Conservation (phyloP, 2,797 vertebrate species). For the Serranus cabrilla region DNA sequence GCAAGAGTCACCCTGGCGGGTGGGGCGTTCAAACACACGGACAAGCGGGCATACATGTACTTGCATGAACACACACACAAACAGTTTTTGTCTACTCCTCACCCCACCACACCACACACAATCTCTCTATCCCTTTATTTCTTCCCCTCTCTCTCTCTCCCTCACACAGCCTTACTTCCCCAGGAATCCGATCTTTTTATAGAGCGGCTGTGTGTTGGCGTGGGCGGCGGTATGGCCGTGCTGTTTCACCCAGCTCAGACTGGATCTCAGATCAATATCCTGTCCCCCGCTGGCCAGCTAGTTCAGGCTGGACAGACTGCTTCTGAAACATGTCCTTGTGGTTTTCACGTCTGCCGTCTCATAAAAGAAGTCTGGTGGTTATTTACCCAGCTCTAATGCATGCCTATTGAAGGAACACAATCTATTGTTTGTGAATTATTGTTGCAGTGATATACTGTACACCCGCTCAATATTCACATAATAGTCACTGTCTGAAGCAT, state of each 20-base stretch:
- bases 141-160: slow-evolving; percentile 8
- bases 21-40: slow-evolving; percentile 51
- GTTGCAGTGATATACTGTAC: slow-evolving; percentile 7
- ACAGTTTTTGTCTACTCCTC: slow-evolving; percentile 32
- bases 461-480: neutral
- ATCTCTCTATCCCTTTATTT: slow-evolving; percentile 9
- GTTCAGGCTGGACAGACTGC: slow-evolving; percentile 67
- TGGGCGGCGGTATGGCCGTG: slow-evolving; percentile 66
- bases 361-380: slow-evolving; percentile 14
- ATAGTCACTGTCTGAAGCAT: slow-evolving; percentile 10
- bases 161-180: slow-evolving; percentile 45
- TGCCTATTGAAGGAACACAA: neutral
- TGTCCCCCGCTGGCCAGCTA: slow-evolving; percentile 73
- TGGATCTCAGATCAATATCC: slow-evolving; percentile 84
- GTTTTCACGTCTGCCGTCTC: slow-evolving; percentile 55
- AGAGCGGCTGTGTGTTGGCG: slow-evolving; percentile 71
- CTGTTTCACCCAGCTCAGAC: slow-evolving; percentile 78
- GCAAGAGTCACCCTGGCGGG: slow-evolving; percentile 54
- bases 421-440: slow-evolving; percentile 18
- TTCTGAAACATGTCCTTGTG: slow-evolving; percentile 70
- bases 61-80: slow-evolving; percentile 22
- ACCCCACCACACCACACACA: slow-evolving; percentile 30
- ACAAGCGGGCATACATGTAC: slow-evolving; percentile 40
- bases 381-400: slow-evolving; percentile 30
- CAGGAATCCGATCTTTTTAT: slow-evolving; percentile 78